These are phyloP conservation scores for Xerus inauris DNA, from an alignment of 2,113 vertebrate genomes.

Conservation along the genomic window DNA sequence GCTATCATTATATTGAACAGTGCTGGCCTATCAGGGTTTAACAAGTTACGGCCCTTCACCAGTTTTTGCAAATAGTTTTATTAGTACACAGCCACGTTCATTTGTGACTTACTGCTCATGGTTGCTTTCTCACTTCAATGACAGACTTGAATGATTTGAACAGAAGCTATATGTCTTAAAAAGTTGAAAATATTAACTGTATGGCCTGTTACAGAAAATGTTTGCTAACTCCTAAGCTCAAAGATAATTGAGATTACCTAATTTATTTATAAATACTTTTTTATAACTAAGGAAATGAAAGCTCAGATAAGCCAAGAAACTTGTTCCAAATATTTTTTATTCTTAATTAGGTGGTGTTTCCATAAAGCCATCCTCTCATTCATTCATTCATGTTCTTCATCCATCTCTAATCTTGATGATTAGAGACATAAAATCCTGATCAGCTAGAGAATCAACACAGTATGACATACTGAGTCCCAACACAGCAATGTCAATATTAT, in stretches of 20 bases:
- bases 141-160: neutral
- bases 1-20: neutral
- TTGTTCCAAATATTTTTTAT: constrained; percentile 36
- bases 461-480: neutral
- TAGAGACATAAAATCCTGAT: constrained; percentile 27
- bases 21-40: neutral
- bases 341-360: neutral
- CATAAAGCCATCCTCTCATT: neutral
- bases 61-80: constrained; percentile 32
- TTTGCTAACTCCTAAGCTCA: neutral
- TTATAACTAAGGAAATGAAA: constrained; percentile 51
- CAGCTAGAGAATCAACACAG: neutral
- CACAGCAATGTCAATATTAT: neutral
- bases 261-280: neutral
- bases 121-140: neutral
- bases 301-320: constrained; percentile 25
- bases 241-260: constrained; percentile 12
- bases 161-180: neutral
- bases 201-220: neutral
- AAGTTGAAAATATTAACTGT: constrained; percentile 20
- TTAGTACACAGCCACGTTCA: neutral
- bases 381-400: neutral
- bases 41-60: neutral
- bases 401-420: neutral
- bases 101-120: neutral